A percentile compares a stretch with the other conserved stretches of the same genome.
Evolutionary conservation across 2,888 invertebrate species (phyloP).

Genomic region (Anaspis maculata): DNA sequence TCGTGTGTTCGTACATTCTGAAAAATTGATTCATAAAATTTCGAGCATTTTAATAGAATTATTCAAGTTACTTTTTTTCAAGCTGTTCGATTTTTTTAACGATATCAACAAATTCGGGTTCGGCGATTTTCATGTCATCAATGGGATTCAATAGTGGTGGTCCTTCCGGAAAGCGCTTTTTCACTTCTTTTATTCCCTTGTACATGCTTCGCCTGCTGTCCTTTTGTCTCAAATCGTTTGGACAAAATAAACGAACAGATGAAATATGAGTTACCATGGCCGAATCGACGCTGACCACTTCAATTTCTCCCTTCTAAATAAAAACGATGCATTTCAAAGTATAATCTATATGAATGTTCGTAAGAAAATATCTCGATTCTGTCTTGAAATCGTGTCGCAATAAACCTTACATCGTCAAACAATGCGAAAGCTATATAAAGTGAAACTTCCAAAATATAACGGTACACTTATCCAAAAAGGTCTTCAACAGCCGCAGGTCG

Average conservation of each 20-base stretch:
- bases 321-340: constrained; percentile 5
- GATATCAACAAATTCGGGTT: constrained; percentile 68
- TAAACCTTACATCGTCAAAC: too few relatives aligned
- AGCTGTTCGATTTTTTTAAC: constrained; percentile 75
- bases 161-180: constrained; percentile 80
- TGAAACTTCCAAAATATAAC: too few relatives aligned
- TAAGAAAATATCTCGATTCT: too few relatives aligned
- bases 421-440: too few relatives aligned
- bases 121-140: constrained; percentile 92
- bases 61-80: constrained; percentile 55
- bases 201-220: constrained; percentile 81
- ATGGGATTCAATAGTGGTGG: constrained; percentile 88
- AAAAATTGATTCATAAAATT: neutral
- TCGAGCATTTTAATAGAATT: neutral
- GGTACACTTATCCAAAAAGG: too few relatives aligned
- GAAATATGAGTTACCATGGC: constrained; percentile 79
- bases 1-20: constrained; percentile 69
- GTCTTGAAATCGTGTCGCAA: too few relatives aligned
- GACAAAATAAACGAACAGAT: constrained; percentile 82
- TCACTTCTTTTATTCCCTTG: constrained; percentile 80
- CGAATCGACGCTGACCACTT: constrained; percentile 81
- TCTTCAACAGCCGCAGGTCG: too few relatives aligned
- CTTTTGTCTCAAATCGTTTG: constrained; percentile 76
- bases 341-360: neutral
- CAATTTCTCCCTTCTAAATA: constrained; percentile 68